phyloP scores from a whole-genome alignment of 2,888 invertebrate species.

The Rhaphigaster nebulosa region DNA sequence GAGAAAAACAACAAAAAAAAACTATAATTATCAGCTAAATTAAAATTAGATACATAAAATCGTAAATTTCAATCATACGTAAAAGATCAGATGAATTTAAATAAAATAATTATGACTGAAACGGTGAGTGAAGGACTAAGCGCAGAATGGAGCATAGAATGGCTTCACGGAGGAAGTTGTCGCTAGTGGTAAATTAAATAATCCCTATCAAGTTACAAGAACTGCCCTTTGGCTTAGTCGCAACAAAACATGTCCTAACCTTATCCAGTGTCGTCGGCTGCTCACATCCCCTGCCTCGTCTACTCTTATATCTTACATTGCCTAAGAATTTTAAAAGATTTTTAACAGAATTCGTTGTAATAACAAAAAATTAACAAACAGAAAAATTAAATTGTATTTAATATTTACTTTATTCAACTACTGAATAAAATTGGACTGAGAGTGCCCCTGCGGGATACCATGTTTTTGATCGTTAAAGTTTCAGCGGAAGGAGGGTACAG shows the following conservation, averaged over 20 bases:
- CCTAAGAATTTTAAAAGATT: too few relatives aligned
- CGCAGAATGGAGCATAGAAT: background rate
- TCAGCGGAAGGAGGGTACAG: background rate
- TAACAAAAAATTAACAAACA: background rate
- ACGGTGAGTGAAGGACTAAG: background rate
- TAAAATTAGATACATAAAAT: background rate
- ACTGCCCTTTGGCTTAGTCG: constrained; percentile 22
- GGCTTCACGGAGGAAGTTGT: constrained; percentile 42
- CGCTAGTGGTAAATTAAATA: constrained; percentile 49
- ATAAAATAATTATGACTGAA: background rate
- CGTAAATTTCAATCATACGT: background rate
- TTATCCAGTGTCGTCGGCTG: background rate
- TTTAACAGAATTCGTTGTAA: background rate
- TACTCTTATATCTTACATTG: background rate
- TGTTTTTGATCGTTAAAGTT: background rate
- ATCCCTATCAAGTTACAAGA: constrained; percentile 37
- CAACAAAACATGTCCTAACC: constrained; percentile 15
- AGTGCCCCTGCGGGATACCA: background rate
- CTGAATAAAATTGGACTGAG: background rate
- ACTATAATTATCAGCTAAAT: background rate
- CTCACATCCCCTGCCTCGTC: background rate
- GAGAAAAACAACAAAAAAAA: background rate
- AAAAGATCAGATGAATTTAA: background rate
- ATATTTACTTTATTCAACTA: background rate
- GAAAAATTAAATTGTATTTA: background rate